phyloP scores from a whole-genome alignment of 2,113 vertebrate genomes.

The Kobus ellipsiprymnus region DNA sequence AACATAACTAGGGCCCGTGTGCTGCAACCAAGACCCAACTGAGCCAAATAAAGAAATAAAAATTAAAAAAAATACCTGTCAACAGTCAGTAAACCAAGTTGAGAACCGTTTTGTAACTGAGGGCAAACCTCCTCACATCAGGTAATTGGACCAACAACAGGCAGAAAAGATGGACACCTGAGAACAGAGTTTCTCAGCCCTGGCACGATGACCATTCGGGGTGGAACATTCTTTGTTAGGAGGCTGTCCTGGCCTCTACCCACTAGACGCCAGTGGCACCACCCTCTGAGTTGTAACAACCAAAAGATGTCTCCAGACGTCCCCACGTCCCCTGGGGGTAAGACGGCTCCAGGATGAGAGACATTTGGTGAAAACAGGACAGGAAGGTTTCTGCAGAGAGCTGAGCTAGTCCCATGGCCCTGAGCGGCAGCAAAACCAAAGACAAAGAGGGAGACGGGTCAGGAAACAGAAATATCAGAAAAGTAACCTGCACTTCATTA shows the following conservation, averaged over 20 bases:
- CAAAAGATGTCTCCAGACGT: not conserved
- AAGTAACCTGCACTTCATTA: not conserved
- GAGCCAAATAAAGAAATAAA: not conserved
- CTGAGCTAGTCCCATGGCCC: not conserved
- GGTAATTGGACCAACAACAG: accelerated
- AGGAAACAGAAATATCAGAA: not conserved
- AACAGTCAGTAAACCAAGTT: not conserved
- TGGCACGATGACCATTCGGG: accelerated
- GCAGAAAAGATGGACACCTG: accelerated
- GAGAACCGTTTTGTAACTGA: accelerated
- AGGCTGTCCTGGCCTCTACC: not conserved
- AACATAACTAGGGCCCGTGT: not conserved
- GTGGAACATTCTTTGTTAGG: accelerated
- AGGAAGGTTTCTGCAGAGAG: not conserved
- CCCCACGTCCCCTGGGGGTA: not conserved
- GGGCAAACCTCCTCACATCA: not conserved
- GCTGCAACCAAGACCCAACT: not conserved
- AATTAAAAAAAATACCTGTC: not conserved
- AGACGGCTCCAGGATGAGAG: not conserved
- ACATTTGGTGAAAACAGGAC: accelerated
- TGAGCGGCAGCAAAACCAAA: not conserved
- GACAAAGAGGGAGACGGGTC: not conserved
- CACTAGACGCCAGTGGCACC: accelerated
- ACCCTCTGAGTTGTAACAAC: not conserved
- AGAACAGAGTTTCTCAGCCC: not conserved